These are phyloP conservation scores for Podargus strigoides DNA, from an alignment of 2,797 vertebrate species.

Conservation along the genomic window DNA sequence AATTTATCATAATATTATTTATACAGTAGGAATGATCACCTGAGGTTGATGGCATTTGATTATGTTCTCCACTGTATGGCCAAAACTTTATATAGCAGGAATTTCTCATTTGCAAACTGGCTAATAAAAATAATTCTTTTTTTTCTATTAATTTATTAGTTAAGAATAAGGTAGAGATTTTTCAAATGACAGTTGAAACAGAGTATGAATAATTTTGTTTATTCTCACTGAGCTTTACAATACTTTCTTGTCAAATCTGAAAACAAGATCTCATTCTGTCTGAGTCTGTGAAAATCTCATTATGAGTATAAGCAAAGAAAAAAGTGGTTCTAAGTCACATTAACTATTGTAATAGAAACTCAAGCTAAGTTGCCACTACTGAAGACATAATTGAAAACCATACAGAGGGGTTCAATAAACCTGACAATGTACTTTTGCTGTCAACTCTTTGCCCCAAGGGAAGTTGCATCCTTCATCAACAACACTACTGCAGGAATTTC, in stretches of 20 bases:
- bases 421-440: not conserved
- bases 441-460: not conserved
- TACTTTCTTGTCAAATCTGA: not conserved
- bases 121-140: not conserved
- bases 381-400: not conserved
- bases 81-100: not conserved
- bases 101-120: not conserved
- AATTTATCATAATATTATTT: constrained; percentile 25
- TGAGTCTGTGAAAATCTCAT: not conserved
- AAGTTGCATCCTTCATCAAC: not conserved
- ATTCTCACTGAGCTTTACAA: not conserved
- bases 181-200: not conserved
- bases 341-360: not conserved
- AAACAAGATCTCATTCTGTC: not conserved
- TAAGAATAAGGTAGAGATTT: not conserved
- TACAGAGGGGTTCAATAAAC: not conserved
- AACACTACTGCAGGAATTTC: not conserved
- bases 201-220: not conserved
- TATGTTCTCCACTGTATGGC: not conserved
- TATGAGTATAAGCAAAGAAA: not conserved
- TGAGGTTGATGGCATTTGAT: not conserved
- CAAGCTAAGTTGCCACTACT: not conserved
- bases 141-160: not conserved
- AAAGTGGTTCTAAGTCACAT: not conserved
- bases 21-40: not conserved